These are phyloP conservation scores for Gorsachius goisagi DNA, from an alignment of 2,113 vertebrate species.

Conservation along the genomic window DNA sequence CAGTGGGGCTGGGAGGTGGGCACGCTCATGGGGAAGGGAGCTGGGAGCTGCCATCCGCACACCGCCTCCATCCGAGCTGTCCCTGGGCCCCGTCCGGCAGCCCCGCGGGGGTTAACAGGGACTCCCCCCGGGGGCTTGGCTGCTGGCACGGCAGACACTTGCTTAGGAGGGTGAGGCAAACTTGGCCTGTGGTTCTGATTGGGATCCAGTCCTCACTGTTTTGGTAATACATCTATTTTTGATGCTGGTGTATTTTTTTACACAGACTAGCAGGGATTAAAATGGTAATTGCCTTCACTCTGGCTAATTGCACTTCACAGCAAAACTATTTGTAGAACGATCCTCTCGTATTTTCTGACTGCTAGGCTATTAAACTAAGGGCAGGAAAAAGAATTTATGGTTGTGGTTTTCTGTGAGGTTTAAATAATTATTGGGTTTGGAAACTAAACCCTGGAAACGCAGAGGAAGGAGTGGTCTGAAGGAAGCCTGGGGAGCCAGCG, in stretches of 20 bases:
- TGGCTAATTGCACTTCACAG: not conserved
- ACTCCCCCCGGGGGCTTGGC: not conserved
- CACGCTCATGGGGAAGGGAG: fast-evolving
- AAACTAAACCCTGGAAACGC: not conserved
- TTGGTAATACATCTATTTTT: not conserved
- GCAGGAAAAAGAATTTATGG: not conserved
- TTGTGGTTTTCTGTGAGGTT: not conserved
- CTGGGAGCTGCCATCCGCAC: not conserved
- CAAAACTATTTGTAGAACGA: not conserved
- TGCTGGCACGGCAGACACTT: not conserved
- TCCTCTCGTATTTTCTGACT: not conserved
- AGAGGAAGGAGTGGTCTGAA: not conserved
- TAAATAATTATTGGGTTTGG: not conserved
- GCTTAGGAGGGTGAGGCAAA: not conserved
- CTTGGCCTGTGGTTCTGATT: not conserved
- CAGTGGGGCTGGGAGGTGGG: not conserved
- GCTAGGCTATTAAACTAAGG: not conserved
- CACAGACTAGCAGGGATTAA: not conserved
- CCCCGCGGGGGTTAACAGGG: not conserved
- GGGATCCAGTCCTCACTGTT: not conserved
- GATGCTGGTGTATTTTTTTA: not conserved
- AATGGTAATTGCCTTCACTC: not conserved
- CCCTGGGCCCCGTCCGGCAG: not conserved
- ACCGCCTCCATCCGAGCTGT: not conserved
- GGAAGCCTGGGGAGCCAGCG: not conserved